These are phyloP conservation scores for Linurgus olivaceus DNA, from an alignment of 2,797 vertebrate genomes.

Conservation along the genomic window DNA sequence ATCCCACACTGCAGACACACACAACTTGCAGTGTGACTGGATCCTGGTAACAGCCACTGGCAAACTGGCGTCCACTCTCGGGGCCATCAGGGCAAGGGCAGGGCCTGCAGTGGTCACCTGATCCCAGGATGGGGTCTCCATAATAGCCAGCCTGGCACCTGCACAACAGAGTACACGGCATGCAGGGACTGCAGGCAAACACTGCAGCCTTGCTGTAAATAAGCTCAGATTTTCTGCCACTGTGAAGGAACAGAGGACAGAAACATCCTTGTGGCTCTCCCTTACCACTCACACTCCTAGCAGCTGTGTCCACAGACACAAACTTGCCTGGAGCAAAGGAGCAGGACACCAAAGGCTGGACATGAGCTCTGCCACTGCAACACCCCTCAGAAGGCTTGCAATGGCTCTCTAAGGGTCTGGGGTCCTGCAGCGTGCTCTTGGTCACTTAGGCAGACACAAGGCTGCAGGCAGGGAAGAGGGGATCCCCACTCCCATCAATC, in stretches of 20 bases:
- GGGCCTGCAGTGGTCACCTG: slow-evolving; percentile 92
- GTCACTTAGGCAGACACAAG: not conserved
- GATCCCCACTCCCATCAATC: not conserved
- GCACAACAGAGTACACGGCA: not conserved
- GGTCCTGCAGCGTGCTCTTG: fast-evolving
- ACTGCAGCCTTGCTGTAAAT: not conserved
- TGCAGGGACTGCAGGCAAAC: not conserved
- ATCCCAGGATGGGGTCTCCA: slow-evolving; percentile 88
- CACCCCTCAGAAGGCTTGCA: not conserved
- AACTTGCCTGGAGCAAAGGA: not conserved
- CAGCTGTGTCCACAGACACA: not conserved
- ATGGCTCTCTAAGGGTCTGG: not conserved
- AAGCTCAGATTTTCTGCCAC: not conserved
- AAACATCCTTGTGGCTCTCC: not conserved
- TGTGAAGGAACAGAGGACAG: not conserved
- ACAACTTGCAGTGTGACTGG: slow-evolving; percentile 79
- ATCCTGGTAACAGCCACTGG: slow-evolving; percentile 86
- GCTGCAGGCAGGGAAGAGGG: fast-evolving
- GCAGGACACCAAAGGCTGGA: not conserved
- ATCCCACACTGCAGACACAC: slow-evolving; percentile 87
- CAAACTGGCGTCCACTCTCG: slow-evolving; percentile 85
- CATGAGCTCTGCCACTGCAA: not conserved
- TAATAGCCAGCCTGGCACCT: slow-evolving; percentile 93
- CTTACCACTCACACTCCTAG: not conserved
- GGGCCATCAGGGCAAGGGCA: slow-evolving; percentile 96